Evolutionary conservation across 1,140 invertebrate genomes (phyloP), one percentile per base, ranked within the genome.

Genomic region (Drosophila insularis): DNA sequence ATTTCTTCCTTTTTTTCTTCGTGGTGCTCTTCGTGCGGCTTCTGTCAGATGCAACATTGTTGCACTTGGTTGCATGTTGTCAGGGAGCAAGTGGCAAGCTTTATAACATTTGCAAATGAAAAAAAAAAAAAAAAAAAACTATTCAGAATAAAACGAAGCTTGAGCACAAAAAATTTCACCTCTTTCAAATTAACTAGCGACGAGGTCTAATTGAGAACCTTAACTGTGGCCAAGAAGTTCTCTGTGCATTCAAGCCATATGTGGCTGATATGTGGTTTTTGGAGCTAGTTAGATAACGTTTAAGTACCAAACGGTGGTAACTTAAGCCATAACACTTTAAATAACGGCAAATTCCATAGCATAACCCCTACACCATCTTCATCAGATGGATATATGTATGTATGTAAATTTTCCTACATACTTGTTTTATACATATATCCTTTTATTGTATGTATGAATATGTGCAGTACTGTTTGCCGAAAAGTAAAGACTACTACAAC

Each of bases 271-370:
- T 80, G 60, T 63, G 78, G 59, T 59, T 32, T 46, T 63, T 32
- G 46, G 14, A 82, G 84, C 84, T 89, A 89, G 79, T 86, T 89
- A 77, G 82, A 86, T 86, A 86, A 74, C 82, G 79, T 77, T 87
- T 89, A 87, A 89, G 68, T 68, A 60, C 63, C 75, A 21, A 86
- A 75, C 72, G 78, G 63, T 65, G 55, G 63, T 63, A 86, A 86
- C 82, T 86, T 81, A 75, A 75, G 79, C 70, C 79, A 76, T 86
- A 82, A 87, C 75, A 79, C 66, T 87, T 87, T 87, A 80, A 87
- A 73, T 73, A 87, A 87, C 79, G 71, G 27, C 60, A 59, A 64
- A 27, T 37, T 39, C 56, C 55, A 60, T 43, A 50, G 37, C 64
- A 56, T 46, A 10, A 19, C 14, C 43, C 13, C 19, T 21, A 6